Evolutionary conservation across 2,113 vertebrate genomes (phyloP).

Genomic region (Syrmaticus mikado): DNA sequence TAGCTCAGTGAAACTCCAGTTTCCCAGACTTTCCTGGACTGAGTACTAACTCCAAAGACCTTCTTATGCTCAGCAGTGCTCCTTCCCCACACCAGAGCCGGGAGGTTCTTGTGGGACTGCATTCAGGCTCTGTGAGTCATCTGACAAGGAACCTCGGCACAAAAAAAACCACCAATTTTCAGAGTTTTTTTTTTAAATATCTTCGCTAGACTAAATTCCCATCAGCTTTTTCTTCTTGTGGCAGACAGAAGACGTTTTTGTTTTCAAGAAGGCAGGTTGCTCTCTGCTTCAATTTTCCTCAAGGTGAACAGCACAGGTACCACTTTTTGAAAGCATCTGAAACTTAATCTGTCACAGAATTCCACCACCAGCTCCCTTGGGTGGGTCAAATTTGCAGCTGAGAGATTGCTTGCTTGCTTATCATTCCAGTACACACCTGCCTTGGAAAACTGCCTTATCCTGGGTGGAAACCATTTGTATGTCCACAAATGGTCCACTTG

Average conservation of each 20-base stretch:
- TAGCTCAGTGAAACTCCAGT: background rate
- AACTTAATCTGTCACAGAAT: constrained; percentile 3
- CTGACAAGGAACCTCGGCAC: background rate
- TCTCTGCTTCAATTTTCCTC: background rate
- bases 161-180: background rate
- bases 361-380: background rate
- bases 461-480: constrained; percentile 13
- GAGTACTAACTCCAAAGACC: background rate
- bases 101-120: background rate
- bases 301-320: background rate
- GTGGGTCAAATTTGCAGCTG: background rate
- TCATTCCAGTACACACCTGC: background rate
- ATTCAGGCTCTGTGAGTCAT: background rate
- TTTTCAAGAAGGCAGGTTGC: background rate
- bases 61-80: background rate
- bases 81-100: background rate
- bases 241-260: accelerated
- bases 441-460: background rate
- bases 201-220: background rate
- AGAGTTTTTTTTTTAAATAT: background rate
- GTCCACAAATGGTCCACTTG: background rate
- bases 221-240: background rate
- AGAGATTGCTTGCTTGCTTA: constrained; percentile 28
- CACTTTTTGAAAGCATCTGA: background rate
- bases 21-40: background rate